These are phyloP conservation scores for Pseudomugil tenellus DNA, from an alignment of 2,797 vertebrate genomes.

Conservation along the genomic window DNA sequence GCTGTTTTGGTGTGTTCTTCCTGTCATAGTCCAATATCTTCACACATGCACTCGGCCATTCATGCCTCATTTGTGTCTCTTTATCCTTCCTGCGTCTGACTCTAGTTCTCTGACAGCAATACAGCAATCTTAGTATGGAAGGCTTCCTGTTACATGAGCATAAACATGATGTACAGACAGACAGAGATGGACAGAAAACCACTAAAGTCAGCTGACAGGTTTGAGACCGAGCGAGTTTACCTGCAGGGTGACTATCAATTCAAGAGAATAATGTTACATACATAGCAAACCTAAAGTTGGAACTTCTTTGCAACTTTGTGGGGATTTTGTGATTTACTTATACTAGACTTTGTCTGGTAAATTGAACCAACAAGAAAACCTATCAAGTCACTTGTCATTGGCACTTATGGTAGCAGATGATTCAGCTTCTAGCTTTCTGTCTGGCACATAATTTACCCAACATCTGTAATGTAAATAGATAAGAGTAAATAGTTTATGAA, in stretches of 20 bases:
- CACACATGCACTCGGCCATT: conserved; percentile 31
- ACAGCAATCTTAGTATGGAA: conserved; percentile 52
- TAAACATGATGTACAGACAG: conserved; percentile 23
- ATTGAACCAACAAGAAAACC: conserved; percentile 14
- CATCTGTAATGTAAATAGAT: conserved; percentile 54
- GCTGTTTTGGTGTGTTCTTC: conserved; percentile 61
- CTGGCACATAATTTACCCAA: conserved; percentile 17
- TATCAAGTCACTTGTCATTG: conserved; percentile 7
- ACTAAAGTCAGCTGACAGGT: conserved; percentile 13
- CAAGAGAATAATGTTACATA: conserved; percentile 59
- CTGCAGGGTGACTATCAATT: conserved; percentile 1
- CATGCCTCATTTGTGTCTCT: conserved; percentile 11
- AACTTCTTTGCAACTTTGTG: conserved; percentile 34
- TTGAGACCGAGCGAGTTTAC: conserved; percentile 11
- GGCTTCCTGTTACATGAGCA: conserved; percentile 29
- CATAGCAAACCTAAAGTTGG: conserved; percentile 53
- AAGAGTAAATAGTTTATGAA: conserved; percentile 27
- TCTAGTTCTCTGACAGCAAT: conserved; percentile 69
- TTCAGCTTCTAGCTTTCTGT: conserved; percentile 11
- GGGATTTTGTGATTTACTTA: conserved; percentile 20
- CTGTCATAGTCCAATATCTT: conserved; percentile 37
- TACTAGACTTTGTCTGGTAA: conserved; percentile 14
- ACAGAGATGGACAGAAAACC: conserved; percentile 36
- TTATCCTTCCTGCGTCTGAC: conserved; percentile 43
- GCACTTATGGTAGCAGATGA: conserved; percentile 13